Evolutionary conservation across 1,140 invertebrate genomes (phyloP), one percentile per base, ranked within the genome.

Genomic region (Dreissena polymorpha): DNA sequence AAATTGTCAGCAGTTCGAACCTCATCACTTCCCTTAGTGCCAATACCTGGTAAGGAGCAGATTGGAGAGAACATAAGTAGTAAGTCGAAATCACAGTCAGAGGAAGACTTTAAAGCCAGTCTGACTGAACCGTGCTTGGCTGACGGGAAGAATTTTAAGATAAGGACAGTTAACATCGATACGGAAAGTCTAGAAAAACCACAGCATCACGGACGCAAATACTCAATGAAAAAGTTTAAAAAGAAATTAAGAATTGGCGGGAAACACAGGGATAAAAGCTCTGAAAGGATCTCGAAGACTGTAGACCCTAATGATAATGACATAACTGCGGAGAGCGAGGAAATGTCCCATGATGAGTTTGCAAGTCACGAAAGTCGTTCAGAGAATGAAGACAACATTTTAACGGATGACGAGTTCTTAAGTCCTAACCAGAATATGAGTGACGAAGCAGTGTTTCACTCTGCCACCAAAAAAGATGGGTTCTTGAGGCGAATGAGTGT

Each of bases 401-500:
- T 73, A 8, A 65, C 70, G 10, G 70, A 72, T 73, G 78, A 81
- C 49, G 78, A 81, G 10, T 5, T 16, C 5, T 14, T 49, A 13
- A 68, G 51, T 71, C 23, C 51, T 12, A 39, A 39, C 39, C 39
- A 2, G 8, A 39, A 39, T 39, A 39, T 39, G 3, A 18, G 10
- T 39, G 77, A 80, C n/a, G 78, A 81, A 23, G 10, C 14, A 7
- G 60, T 60, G 7, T 76, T 76, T 10, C 57, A 68, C 53, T 39
- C 39, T 8, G 29, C 7, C 55, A 14, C 49, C 6, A 76, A 76
- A 23, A 75, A 60, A 50, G 51, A 70, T 16, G 73, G 85, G 51
- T 88, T 90, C 63, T 85, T 91, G n/a, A 72, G 86, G 0, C 74
- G 88, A 68, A 89, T 91, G 83, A 91, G 90, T 85, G 75, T 86